Evolutionary conservation across 1,140 invertebrate species (phyloP), one percentile per base, ranked within the genome.

Genomic region (Thaumatotibia leucotreta): DNA sequence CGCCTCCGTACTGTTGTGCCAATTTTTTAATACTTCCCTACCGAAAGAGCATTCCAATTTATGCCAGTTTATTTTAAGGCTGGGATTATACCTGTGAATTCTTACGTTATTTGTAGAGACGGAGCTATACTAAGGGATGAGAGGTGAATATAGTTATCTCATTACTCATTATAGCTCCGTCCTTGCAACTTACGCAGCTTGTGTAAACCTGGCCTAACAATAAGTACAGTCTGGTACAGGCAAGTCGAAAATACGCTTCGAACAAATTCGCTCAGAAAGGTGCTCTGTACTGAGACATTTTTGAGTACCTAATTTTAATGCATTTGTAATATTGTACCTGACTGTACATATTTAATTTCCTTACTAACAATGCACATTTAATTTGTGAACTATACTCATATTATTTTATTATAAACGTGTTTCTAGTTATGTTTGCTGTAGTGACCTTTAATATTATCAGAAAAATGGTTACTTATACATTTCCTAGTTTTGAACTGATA

Each of bases 1-100:
- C 33, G 61, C 61, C 31, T 63, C 10, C 33, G 61, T 39, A 63
- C 31, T 33, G 3, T 63, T 63, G 33, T 63, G 61, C 61, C 61
- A 33, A 63, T 63, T 11, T 63, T 35, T 62, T 39, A 62, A 63
- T 33, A 63, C 33, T 63, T 39, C 33, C 33, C 31, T 14, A 63
- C 33, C 33, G 61, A 63, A 35, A 63, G 39, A 33, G 17, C 31
- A 63, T 63, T 63, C 31, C 31, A 63, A 2, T 35, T 62, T 33
- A 33, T 24, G 33, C 8, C 31, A 61, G 17, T 22, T 63, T 63
- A 23, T 24, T 23, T 23, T 58, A n/a, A n/a, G n/a, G n/a, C n/a
- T n/a, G n/a, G n/a, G n/a, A n/a, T n/a, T n/a, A n/a, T n/a, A n/a
- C n/a, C n/a, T n/a, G n/a, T n/a, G n/a, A n/a, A n/a, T n/a, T n/a